Evolutionary conservation across 2,888 invertebrate species (phyloP).

Genomic region (Aphelenchoides bicaudatus): DNA sequence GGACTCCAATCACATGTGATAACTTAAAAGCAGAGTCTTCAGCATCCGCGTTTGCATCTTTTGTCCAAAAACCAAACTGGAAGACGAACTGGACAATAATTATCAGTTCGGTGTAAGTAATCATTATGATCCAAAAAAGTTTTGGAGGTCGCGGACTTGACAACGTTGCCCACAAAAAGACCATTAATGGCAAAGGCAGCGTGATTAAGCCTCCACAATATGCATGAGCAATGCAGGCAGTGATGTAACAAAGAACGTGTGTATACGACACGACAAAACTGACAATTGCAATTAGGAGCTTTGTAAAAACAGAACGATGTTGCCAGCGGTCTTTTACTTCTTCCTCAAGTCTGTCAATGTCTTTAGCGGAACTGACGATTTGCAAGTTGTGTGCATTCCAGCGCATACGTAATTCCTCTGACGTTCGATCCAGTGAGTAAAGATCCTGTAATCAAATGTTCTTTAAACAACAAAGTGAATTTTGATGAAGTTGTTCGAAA

Average conservation of each 20-base stretch:
- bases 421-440: slow-evolving; percentile 28
- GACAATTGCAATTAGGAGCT: slow-evolving; percentile 49
- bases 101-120: slow-evolving; percentile 87
- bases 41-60: background rate
- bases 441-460: slow-evolving; percentile 31
- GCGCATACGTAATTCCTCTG: slow-evolving; percentile 41
- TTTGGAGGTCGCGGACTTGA: slow-evolving; percentile 88
- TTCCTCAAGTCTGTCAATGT: slow-evolving; percentile 42
- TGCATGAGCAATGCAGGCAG: slow-evolving; percentile 90
- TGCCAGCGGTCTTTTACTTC: slow-evolving; percentile 55
- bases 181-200: slow-evolving; percentile 90
- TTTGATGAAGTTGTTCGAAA: too few relatives aligned
- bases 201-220: slow-evolving; percentile 78
- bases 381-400: slow-evolving; percentile 47
- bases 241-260: slow-evolving; percentile 88
- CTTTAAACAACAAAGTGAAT: too few relatives aligned
- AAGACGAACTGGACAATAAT: slow-evolving; percentile 81
- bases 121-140: slow-evolving; percentile 95
- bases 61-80: slow-evolving; percentile 27
- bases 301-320: slow-evolving; percentile 49
- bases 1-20: slow-evolving; percentile 11
- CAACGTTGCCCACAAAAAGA: slow-evolving; percentile 93
- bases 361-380: slow-evolving; percentile 38
- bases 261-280: slow-evolving; percentile 63
- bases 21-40: too few relatives aligned